Conservation (phyloP, 2,888 invertebrate genomes). For the Cyclophora albipunctata region DNA sequence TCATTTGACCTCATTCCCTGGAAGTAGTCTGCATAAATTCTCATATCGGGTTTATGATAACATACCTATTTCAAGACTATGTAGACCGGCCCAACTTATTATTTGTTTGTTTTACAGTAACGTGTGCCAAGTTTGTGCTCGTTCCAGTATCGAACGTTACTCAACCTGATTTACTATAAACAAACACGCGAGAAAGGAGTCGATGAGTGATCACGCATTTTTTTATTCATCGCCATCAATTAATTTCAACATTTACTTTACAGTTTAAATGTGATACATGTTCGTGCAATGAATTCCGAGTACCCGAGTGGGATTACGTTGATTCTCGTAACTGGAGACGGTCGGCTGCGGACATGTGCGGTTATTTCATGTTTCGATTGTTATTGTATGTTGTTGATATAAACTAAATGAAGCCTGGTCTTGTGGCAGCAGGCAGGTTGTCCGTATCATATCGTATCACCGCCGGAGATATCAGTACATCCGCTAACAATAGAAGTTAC, state of each 20-base stretch:
- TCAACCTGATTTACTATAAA: slow-evolving; percentile 45
- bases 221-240: slow-evolving; percentile 23
- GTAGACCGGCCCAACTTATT: slow-evolving; percentile 55
- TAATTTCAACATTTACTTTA: slow-evolving; percentile 27
- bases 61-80: slow-evolving; percentile 63
- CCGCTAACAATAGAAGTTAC: slow-evolving; percentile 29
- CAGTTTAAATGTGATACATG: slow-evolving; percentile 25
- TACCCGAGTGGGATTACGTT: slow-evolving; percentile 25
- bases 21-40: slow-evolving; percentile 65
- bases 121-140: slow-evolving; percentile 59
- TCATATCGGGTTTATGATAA: slow-evolving; percentile 68
- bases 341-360: slow-evolving; percentile 19
- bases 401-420: slow-evolving; percentile 27
- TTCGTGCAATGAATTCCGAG: slow-evolving; percentile 21
- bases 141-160: slow-evolving; percentile 42
- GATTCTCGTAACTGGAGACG: slow-evolving; percentile 28
- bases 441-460: no score
- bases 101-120: slow-evolving; percentile 60
- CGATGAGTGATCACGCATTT: slow-evolving; percentile 34
- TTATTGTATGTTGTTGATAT: slow-evolving; percentile 30
- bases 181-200: slow-evolving; percentile 31
- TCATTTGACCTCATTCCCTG: slow-evolving; percentile 67
- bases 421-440: no score
- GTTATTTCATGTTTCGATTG: slow-evolving; percentile 23
- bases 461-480: no score